Evolutionary conservation across 1,140 invertebrate species (phyloP).

Genomic region (Zaprionus ghesquierei): DNA sequence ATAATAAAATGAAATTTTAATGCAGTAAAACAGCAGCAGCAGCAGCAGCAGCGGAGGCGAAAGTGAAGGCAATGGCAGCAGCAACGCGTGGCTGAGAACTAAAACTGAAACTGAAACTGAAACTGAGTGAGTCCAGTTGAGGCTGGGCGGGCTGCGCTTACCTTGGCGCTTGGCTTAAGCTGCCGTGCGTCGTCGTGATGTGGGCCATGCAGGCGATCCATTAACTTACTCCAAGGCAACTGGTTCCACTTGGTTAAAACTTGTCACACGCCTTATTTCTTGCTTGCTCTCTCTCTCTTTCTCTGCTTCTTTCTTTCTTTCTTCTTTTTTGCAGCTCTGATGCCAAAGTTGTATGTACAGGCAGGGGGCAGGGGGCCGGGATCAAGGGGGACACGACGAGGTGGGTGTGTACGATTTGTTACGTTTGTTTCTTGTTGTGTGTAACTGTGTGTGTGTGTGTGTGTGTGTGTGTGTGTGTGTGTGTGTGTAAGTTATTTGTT

Average conservation of each 20-base stretch:
- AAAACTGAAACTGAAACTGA: background rate
- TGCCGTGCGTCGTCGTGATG: slow-evolving; percentile 80
- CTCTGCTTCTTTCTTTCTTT: background rate
- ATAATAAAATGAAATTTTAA: slow-evolving; percentile 68
- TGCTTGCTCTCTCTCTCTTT: too few relatives aligned
- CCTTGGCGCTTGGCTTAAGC: slow-evolving; percentile 82
- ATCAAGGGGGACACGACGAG: background rate
- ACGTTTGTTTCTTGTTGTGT: background rate
- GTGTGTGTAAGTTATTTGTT: background rate
- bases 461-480: background rate
- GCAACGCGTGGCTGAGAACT: slow-evolving; percentile 12
- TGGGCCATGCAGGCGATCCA: slow-evolving; percentile 81
- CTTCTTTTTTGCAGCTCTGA: background rate
- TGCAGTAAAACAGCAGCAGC: slow-evolving; percentile 35
- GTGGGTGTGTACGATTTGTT: background rate
- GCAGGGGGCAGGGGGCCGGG: background rate
- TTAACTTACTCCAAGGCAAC: slow-evolving; percentile 62
- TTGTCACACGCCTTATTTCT: background rate
- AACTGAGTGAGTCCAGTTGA: too few relatives aligned
- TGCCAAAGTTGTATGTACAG: background rate
- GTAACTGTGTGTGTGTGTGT: background rate
- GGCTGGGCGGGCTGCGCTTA: slow-evolving; percentile 46
- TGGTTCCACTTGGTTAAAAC: slow-evolving; percentile 21
- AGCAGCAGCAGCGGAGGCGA: slow-evolving; percentile 1
- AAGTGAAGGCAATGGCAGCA: slow-evolving; percentile 17